phyloP scores from a whole-genome alignment of 2,797 vertebrate species.

The Bryconaethiops microstoma region DNA sequence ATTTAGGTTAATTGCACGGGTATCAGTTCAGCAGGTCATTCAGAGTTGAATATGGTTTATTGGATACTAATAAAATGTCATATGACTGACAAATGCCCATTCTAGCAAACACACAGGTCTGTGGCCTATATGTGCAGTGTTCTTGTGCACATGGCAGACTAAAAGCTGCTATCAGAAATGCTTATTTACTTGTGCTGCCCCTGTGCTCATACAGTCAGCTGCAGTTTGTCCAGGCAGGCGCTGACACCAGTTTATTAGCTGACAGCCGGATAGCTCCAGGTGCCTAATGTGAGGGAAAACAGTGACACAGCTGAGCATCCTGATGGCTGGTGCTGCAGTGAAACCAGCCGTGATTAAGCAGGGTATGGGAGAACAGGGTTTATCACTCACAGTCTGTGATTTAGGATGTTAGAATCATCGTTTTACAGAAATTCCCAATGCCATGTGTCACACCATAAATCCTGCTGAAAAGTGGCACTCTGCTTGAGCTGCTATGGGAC shows the following conservation, averaged over 20 bases:
- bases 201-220: not conserved
- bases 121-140: not conserved
- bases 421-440: not conserved
- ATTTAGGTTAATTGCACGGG: not conserved
- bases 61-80: no score
- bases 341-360: not conserved
- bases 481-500: not conserved
- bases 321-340: not conserved
- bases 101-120: not conserved
- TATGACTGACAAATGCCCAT: not conserved
- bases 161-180: not conserved
- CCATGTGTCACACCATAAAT: not conserved
- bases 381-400: not conserved
- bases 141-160: not conserved
- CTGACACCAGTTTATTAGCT: constrained; percentile 4
- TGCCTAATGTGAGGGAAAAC: not conserved
- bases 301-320: not conserved
- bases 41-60: not conserved
- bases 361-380: not conserved
- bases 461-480: not conserved
- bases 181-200: not conserved
- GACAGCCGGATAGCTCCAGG: not conserved
- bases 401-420: not conserved
- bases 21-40: not conserved
- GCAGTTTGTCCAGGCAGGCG: constrained; percentile 4